Percentiles rank a stretch among this genome's conserved stretches.
These are phyloP conservation scores for Diarsia mendica DNA, from an alignment of 2,888 invertebrate genomes.

Conservation along the genomic window DNA sequence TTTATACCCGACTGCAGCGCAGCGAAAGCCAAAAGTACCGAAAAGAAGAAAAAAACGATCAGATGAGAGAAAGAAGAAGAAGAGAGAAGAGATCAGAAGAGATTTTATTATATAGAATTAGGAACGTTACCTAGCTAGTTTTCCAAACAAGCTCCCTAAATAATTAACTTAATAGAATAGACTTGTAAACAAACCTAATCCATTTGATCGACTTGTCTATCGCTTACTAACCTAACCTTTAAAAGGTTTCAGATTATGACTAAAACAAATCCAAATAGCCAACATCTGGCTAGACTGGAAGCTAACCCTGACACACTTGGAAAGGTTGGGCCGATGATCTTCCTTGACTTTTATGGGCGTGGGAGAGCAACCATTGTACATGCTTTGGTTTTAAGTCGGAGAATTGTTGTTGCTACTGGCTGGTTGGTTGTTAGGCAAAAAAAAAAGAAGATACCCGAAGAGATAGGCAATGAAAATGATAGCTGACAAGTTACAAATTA, in stretches of 20 bases:
- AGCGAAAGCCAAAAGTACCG: no score
- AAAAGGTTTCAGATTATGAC: neutral
- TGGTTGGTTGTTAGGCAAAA: neutral
- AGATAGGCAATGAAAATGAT: no score
- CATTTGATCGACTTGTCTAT: neutral
- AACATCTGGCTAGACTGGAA: constrained; percentile 40
- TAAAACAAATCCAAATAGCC: constrained; percentile 17
- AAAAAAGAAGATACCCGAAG: neutral
- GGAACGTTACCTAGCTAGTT: no score
- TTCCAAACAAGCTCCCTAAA: no score
- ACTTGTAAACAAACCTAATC: no score
- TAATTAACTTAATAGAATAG: no score
- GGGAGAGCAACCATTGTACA: constrained; percentile 32
- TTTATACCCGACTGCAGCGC: no score
- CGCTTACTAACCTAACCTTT: neutral
- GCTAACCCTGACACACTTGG: constrained; percentile 33
- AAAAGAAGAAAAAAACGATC: no score
- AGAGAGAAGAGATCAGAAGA: no score
- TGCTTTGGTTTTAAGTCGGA: neutral
- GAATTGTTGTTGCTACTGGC: neutral
- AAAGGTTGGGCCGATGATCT: constrained; percentile 33
- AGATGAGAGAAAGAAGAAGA: no score
- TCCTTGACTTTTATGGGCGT: constrained; percentile 44
- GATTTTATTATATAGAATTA: no score
- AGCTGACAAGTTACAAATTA: neutral